Percentiles rank a stretch among this genome's conserved stretches.
Evolutionary conservation across 2,888 invertebrate species (phyloP).

Genomic region (Drosophila mimica): DNA sequence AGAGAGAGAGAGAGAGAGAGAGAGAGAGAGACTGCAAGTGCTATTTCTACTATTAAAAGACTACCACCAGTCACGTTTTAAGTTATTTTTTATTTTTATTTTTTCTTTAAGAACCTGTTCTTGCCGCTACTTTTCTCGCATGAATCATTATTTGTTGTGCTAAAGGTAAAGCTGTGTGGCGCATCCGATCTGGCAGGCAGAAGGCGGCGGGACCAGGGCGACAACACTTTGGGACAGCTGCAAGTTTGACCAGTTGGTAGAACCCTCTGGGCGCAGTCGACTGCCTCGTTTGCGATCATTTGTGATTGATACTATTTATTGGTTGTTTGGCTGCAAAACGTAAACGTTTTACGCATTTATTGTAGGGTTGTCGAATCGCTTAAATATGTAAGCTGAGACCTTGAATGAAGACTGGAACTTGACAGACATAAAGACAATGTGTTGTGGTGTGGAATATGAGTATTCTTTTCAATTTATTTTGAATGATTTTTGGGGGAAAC

Average conservation of each 20-base stretch:
- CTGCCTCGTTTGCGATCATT: constrained; percentile 75
- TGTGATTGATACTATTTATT: constrained; percentile 79
- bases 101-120: constrained; percentile 65
- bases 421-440: neutral
- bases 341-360: constrained; percentile 60
- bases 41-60: constrained; percentile 16
- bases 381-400: neutral
- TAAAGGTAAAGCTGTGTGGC: constrained; percentile 31
- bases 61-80: constrained; percentile 56
- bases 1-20: constrained; percentile 29
- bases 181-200: constrained; percentile 5
- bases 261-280: constrained; percentile 70
- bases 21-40: constrained; percentile 31
- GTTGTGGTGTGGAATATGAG: neutral
- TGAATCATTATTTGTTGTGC: constrained; percentile 79
- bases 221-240: constrained; percentile 63
- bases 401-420: constrained; percentile 3
- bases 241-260: constrained; percentile 67
- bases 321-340: constrained; percentile 57
- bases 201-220: constrained; percentile 1
- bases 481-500: no score
- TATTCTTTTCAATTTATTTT: neutral
- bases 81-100: constrained; percentile 4
- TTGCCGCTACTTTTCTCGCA: constrained; percentile 76
- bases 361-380: constrained; percentile 58